Evolutionary conservation across 1,140 invertebrate species (phyloP).

Genomic region (Apis dorsata): DNA sequence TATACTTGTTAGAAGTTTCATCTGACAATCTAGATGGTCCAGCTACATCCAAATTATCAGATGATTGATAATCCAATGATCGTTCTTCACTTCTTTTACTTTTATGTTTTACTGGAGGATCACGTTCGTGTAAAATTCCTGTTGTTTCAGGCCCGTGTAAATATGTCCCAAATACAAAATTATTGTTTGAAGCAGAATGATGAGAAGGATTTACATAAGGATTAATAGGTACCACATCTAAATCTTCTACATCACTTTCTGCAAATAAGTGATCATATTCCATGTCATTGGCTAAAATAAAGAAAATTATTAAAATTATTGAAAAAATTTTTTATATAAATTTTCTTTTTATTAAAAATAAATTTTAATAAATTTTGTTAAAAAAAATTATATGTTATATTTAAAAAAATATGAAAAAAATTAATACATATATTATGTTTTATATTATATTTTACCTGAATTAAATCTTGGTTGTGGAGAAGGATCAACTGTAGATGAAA

Average conservation of each 20-base stretch:
- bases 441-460: constrained; percentile 68
- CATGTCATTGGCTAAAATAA: constrained; percentile 76
- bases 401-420: constrained; percentile 15
- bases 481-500: constrained; percentile 80
- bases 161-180: constrained; percentile 62
- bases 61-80: constrained; percentile 57
- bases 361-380: not conserved
- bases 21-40: constrained; percentile 76
- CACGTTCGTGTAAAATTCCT: constrained; percentile 60
- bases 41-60: constrained; percentile 69
- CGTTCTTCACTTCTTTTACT: constrained; percentile 63
- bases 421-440: not conserved
- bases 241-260: constrained; percentile 79
- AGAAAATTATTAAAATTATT: not conserved
- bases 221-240: constrained; percentile 71
- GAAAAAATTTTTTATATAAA: not conserved
- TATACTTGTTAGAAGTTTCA: constrained; percentile 61
- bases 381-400: not conserved
- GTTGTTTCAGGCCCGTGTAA: constrained; percentile 45
- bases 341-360: not conserved
- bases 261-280: constrained; percentile 81
- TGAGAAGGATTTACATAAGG: constrained; percentile 67
- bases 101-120: constrained; percentile 65
- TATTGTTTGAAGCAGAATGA: constrained; percentile 59
- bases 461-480: constrained; percentile 75